These are phyloP conservation scores for Crossocerus cetratus DNA, from an alignment of 2,888 invertebrate genomes.

Conservation along the genomic window DNA sequence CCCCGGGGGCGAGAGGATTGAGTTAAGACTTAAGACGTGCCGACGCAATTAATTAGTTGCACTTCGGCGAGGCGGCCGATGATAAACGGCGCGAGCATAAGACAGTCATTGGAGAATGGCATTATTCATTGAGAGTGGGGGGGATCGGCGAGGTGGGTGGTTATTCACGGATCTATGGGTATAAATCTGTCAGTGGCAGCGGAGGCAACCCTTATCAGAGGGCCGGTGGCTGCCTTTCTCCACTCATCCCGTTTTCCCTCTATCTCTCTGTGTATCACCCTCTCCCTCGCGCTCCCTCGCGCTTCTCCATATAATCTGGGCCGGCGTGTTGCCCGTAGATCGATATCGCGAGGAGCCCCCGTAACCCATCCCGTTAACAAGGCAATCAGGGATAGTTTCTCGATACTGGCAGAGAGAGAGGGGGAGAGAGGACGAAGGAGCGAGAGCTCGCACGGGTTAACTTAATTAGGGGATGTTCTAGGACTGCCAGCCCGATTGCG, in stretches of 20 bases:
- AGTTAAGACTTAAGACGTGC: too few species aligned
- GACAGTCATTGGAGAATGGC: neutral
- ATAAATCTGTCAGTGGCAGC: conserved; percentile 67
- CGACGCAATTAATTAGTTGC: too few species aligned
- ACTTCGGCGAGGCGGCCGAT: too few species aligned
- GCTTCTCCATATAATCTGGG: too few species aligned
- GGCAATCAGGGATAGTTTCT: conserved; percentile 75
- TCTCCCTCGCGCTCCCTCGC: conserved; percentile 20
- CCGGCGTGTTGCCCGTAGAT: conserved; percentile 57
- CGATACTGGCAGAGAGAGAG: conserved; percentile 54
- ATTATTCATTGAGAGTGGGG: conserved; percentile 46
- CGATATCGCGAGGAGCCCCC: conserved; percentile 68
- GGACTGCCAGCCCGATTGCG: conserved; percentile 67
- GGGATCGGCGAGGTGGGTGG: conserved; percentile 17
- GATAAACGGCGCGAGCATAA: neutral
- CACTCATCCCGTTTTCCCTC: conserved; percentile 14
- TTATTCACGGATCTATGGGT: conserved; percentile 45
- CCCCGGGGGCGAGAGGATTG: neutral
- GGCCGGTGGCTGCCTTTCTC: neutral
- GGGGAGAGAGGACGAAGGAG: neutral
- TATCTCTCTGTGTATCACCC: neutral
- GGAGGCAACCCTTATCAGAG: conserved; percentile 69
- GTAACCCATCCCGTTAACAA: conserved; percentile 74
- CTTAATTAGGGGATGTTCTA: conserved; percentile 75
- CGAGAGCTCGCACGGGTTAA: conserved; percentile 64